Base-by-base conservation (phyloP, 2,888 invertebrate genomes). In the Hoplodrina ambigua region DNA sequence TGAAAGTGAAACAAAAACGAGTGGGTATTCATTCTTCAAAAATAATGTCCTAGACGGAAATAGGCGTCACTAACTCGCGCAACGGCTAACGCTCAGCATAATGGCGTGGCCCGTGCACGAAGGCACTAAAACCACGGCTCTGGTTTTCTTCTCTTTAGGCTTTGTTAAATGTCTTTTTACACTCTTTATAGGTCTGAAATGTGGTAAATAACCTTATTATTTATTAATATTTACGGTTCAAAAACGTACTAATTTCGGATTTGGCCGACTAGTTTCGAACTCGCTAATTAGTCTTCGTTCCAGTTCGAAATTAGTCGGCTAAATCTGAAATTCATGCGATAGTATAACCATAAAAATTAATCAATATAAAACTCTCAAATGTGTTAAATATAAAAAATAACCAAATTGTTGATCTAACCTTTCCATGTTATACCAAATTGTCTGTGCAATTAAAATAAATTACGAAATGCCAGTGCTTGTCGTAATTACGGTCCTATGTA, bases 401-500 rank as follows among this genome's bases (percentile, higher is more conserved):
- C 46, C 59, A 10, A 20, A 37, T 10, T 46, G 11, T 63, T 61
- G 11, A 1, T 55, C 25, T 78, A 62, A 69, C 73, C 37, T 62
- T 37, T n/a, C 8, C 50, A 8, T 67, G 33, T 65, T 25, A 20
- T 62, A 20, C 41, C 17, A 53, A 72, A 64, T 52, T 61, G 33
- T 53, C 44, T 37, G 25, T 58, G 11, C 55, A 37, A 53, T 57
- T 58, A 19, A 63, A n/a, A 62, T 72, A 58, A 25, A 78, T 60
- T n/a, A 67, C 41, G 11, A 10, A 60, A 10, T 77, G 44, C 30
- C 57, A 44, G 72, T 65, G 65, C 58, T 73, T 62, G 49, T 15
- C 13, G 53, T 77, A 10, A 64, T 66, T 3, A 46, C 17, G 46
- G 6, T 46, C 17, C 59, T 54, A 33, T 33, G 53, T 70, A 77